Conservation (phyloP, 2,113 vertebrate species). For the Xenopus laevis region DNA sequence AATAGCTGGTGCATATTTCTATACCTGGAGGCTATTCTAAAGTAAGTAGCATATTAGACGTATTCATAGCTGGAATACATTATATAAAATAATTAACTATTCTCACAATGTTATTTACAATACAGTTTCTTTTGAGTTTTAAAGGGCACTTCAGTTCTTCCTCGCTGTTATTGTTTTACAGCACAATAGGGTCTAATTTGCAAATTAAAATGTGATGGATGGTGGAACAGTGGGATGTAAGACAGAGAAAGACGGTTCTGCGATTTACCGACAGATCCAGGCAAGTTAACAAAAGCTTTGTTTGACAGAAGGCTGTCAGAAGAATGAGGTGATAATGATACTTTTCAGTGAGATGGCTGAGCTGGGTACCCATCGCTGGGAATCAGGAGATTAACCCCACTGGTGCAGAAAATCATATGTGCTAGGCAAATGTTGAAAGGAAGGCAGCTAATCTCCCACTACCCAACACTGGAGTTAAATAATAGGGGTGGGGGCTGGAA, state of each 20-base stretch:
- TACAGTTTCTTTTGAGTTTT: constrained; percentile 36
- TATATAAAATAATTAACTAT: constrained; percentile 12
- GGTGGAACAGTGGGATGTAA: constrained; percentile 41
- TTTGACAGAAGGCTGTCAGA: constrained; percentile 43
- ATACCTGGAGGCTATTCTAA: not conserved
- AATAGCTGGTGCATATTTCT: no score
- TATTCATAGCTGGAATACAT: constrained; percentile 15
- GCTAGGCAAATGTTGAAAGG: no score
- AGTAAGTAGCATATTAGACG: constrained; percentile 1
- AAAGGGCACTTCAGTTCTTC: constrained; percentile 42
- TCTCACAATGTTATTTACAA: constrained; percentile 24
- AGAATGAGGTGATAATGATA: constrained; percentile 37
- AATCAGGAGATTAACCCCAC: constrained; percentile 23
- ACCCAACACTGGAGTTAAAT: no score
- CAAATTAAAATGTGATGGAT: constrained; percentile 46
- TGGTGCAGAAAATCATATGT: not conserved
- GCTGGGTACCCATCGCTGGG: constrained; percentile 26
- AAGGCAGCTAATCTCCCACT: no score
- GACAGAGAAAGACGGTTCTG: constrained; percentile 32
- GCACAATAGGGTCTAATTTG: constrained; percentile 45
- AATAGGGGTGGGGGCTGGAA: no score
- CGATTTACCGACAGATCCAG: constrained; percentile 41
- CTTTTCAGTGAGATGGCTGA: constrained; percentile 43
- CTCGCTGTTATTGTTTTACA: constrained; percentile 35
- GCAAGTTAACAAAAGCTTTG: constrained; percentile 30